Conservation (phyloP, 2,797 vertebrate genomes). For the Malacoctenus gilli region DNA sequence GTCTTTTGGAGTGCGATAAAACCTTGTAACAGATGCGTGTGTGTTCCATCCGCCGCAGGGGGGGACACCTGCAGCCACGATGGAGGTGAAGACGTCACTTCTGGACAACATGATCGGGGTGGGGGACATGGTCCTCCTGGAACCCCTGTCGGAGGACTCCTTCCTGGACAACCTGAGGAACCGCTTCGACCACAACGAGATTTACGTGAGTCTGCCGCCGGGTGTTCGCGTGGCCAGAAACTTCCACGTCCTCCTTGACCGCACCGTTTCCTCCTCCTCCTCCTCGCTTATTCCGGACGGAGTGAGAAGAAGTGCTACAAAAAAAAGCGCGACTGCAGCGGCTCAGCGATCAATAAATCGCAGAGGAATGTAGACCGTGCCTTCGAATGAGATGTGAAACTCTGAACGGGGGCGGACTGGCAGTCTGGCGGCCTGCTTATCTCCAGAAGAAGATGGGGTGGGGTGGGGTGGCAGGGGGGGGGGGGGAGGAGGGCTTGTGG, state of each 20-base stretch:
- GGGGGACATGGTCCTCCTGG: conserved; percentile 97
- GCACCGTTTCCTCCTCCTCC: conserved; percentile 39
- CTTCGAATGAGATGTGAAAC: conserved; percentile 63
- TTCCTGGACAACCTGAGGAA: conserved; percentile 94
- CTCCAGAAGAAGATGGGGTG: conserved; percentile 18
- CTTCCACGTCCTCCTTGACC: conserved; percentile 3
- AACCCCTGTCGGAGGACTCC: conserved; percentile 91
- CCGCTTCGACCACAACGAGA: conserved; percentile 94
- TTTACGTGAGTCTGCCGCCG: conserved; percentile 88
- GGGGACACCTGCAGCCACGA: conserved; percentile 85
- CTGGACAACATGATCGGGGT: conserved; percentile 98
- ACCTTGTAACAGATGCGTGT: too few species aligned
- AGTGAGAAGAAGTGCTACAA: conserved; percentile 34
- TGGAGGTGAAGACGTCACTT: conserved; percentile 98
- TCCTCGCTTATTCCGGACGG: conserved; percentile 25
- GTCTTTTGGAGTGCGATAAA: too few species aligned
- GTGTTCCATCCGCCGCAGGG: conserved; percentile 57
- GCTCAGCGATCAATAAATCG: conserved; percentile 66
- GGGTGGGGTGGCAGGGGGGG: not conserved
- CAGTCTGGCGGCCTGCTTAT: conserved; percentile 23
- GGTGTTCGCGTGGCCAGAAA: too few species aligned
- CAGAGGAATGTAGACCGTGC: conserved; percentile 60
- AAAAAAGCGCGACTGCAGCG: conserved; percentile 39
- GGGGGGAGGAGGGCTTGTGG: conserved; percentile 13
- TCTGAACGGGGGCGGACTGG: conserved; percentile 29